phyloP scores from a whole-genome alignment of 2,797 vertebrate species.

The Sebastes trivittatus region DNA sequence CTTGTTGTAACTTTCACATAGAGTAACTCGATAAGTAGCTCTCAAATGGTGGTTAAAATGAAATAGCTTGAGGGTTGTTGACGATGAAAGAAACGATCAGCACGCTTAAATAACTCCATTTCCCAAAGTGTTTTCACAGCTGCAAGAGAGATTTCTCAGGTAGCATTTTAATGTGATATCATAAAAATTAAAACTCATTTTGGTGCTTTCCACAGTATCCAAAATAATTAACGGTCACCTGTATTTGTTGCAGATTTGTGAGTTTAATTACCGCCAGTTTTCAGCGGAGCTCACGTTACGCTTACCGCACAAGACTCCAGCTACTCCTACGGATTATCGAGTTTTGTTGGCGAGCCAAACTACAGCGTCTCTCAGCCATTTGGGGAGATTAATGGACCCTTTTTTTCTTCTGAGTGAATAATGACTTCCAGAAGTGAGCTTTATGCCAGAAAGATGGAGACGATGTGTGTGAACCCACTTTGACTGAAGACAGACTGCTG shows the following conservation, averaged over 20 bases:
- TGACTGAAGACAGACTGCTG: conserved; percentile 24
- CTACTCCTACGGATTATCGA: not conserved
- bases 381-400: not conserved
- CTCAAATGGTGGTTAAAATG: not conserved
- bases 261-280: conserved; percentile 23
- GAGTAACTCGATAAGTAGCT: not conserved
- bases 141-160: not conserved
- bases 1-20: not conserved
- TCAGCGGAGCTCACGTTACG: conserved; percentile 14
- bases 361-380: not conserved
- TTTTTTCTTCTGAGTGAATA: not conserved
- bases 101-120: not conserved
- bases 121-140: conserved; percentile 29
- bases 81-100: not conserved
- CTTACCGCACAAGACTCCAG: not conserved
- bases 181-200: not conserved
- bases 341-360: conserved; percentile 13
- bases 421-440: conserved; percentile 8
- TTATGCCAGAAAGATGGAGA: conserved; percentile 9
- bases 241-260: not conserved
- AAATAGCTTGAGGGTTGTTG: not conserved
- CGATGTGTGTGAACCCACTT: conserved; percentile 17
- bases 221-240: not conserved
- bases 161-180: not conserved
- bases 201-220: not conserved